Evolutionary conservation across 2,113 vertebrate species (phyloP).

Genomic region (Ranitomeya imitator): DNA sequence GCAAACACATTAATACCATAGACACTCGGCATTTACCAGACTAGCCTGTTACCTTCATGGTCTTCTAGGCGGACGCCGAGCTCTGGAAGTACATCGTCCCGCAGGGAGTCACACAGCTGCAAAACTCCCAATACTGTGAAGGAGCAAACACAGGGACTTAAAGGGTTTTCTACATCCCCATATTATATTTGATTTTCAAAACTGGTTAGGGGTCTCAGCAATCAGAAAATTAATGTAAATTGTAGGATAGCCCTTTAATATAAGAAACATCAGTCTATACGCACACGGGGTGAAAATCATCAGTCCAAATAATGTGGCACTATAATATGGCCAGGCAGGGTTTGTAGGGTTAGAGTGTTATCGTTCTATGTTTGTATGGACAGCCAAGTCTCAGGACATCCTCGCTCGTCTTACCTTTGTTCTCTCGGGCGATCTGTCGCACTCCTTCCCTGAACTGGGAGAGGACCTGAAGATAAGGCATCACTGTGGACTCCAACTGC

Average conservation of each 20-base stretch:
- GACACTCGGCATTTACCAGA: neutral
- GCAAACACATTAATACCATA: too few species aligned
- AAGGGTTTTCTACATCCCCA: neutral
- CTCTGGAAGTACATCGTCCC: slow-evolving; percentile 88
- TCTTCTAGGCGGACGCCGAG: slow-evolving; percentile 94
- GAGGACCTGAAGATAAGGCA: slow-evolving; percentile 89
- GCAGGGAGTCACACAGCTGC: slow-evolving; percentile 83
- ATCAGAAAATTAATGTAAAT: too few species aligned
- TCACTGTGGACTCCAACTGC: slow-evolving; percentile 88
- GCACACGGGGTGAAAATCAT: too few species aligned
- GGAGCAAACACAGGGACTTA: neutral
- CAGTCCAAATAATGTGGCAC: too few species aligned
- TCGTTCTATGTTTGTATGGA: too few species aligned
- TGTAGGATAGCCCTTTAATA: too few species aligned
- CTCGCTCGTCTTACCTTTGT: slow-evolving; percentile 78
- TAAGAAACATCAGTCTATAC: too few species aligned
- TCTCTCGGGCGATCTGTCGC: slow-evolving; percentile 85
- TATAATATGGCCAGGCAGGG: too few species aligned
- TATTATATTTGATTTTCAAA: too few species aligned
- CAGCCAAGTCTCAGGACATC: neutral
- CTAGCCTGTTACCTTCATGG: slow-evolving; percentile 82
- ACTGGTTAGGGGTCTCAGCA: too few species aligned
- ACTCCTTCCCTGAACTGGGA: slow-evolving; percentile 91
- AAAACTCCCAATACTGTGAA: slow-evolving; percentile 83
- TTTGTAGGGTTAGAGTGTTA: too few species aligned